Conservation (phyloP, 2,888 invertebrate species). For the Lepetodrilus schrolli region DNA sequence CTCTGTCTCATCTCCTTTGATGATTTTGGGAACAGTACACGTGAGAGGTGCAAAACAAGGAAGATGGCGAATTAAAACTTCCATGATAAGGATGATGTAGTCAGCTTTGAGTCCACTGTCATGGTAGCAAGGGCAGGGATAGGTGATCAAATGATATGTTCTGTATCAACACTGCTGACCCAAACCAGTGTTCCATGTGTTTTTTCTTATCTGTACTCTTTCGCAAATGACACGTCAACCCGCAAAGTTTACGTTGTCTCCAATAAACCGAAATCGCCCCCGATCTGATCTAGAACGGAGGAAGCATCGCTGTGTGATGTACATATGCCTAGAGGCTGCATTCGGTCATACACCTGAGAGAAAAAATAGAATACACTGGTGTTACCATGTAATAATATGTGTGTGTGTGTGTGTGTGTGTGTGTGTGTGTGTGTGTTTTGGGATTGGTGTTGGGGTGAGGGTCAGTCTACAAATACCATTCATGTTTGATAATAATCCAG, state of each 20-base stretch:
- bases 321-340: slow-evolving; percentile 8
- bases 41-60: neutral
- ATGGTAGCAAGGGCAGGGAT: neutral
- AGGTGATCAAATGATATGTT: neutral
- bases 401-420: too few species aligned
- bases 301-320: neutral
- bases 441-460: too few species aligned
- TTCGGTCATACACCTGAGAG: slow-evolving; percentile 31
- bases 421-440: too few species aligned
- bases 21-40: neutral
- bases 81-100: neutral
- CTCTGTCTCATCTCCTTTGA: neutral
- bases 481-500: too few species aligned
- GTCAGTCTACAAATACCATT: too few species aligned
- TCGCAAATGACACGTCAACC: slow-evolving; percentile 9
- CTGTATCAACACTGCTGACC: slow-evolving; percentile 26
- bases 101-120: neutral
- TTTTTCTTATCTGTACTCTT: neutral
- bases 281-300: neutral
- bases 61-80: neutral
- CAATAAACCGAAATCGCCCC: slow-evolving; percentile 27
- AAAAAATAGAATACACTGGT: too few species aligned
- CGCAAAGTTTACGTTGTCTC: slow-evolving; percentile 33
- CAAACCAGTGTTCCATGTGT: slow-evolving; percentile 37
- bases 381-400: too few species aligned